A percentile compares a stretch with the other conserved stretches of the same genome.
phyloP scores from a whole-genome alignment of 2,888 invertebrate species.

The Pollenia angustigena region DNA sequence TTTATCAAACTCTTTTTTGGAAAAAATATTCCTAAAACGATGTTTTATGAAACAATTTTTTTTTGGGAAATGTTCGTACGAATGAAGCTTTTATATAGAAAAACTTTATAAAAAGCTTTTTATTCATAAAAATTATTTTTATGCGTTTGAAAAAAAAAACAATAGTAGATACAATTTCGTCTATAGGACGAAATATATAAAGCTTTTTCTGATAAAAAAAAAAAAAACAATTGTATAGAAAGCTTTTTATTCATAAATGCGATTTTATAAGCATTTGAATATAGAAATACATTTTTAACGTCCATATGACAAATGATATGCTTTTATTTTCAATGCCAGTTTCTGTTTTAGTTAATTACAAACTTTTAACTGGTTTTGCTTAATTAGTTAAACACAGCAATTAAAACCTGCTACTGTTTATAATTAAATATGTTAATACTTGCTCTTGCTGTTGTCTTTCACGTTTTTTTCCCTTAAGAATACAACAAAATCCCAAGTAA shows the following conservation, averaged over 20 bases:
- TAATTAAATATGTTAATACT: not conserved
- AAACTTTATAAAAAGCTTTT: no score
- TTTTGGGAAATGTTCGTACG: no score
- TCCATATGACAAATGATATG: not conserved
- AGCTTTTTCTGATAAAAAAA: no score
- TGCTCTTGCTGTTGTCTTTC: not conserved
- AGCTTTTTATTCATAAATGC: not conserved
- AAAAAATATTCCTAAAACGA: no score
- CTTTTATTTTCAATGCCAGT: constrained; percentile 19
- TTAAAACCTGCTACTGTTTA: constrained; percentile 26
- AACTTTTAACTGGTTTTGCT: constrained; percentile 13
- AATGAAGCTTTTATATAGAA: no score
- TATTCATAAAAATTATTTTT: no score
- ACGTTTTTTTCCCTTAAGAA: constrained; percentile 34
- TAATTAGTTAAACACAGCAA: constrained; percentile 24
- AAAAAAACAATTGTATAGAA: no score
- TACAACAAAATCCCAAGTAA: constrained; percentile 9
- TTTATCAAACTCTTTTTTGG: no score
- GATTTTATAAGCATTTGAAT: not conserved
- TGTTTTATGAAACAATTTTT: no score
- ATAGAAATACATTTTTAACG: not conserved
- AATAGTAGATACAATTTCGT: no score
- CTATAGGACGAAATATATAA: no score
- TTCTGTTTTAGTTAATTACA: constrained; percentile 5
- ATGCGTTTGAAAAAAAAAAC: no score